Percentiles rank a stretch among this genome's conserved stretches.
Evolutionary conservation across 23 tunicate genomes (phyloP).

Genomic region (Botrylloides violaceus): DNA sequence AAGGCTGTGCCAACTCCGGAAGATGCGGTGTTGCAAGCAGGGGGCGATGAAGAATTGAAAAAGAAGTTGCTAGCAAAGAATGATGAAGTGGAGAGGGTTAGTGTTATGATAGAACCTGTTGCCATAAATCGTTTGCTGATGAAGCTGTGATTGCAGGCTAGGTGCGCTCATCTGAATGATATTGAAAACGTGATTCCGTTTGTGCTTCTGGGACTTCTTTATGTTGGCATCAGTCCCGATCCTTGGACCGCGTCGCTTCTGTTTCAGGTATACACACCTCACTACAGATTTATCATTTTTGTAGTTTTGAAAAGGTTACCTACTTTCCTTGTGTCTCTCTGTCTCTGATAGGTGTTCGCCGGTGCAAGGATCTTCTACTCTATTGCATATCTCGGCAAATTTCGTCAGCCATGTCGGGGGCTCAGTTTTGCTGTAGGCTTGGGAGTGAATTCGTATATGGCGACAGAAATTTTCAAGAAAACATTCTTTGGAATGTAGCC

Average conservation of each 20-base stretch:
- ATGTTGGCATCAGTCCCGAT: conserved; percentile 42
- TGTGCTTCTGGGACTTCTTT: conserved; percentile 44
- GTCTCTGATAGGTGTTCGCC: conserved; percentile 30
- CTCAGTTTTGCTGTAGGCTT: conserved; percentile 5
- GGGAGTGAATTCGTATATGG: conserved; percentile 9
- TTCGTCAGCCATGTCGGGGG: conserved; percentile 24
- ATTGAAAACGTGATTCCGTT: conserved; percentile 83
- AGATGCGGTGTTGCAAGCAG: conserved; percentile 37
- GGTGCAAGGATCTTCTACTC: conserved; percentile 24
- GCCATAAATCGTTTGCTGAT: too few species aligned
- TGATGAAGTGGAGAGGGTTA: conserved; percentile 38
- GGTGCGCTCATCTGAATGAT: conserved; percentile 75
- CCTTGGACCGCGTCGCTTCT: conserved; percentile 44
- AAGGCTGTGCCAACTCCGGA: conserved; percentile 18
- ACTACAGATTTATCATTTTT: too few species aligned
- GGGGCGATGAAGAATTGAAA: conserved; percentile 33
- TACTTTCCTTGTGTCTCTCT: too few species aligned
- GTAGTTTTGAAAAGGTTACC: too few species aligned
- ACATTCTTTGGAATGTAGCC: neutral
- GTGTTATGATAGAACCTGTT: too few species aligned
- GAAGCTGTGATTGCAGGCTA: conserved; percentile 31
- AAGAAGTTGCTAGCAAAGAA: conserved; percentile 24
- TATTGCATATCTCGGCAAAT: conserved; percentile 18
- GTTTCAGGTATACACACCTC: conserved; percentile 82
- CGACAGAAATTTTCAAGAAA: neutral